phyloP scores from a whole-genome alignment of 2,113 vertebrate species.

The Fulica atra region DNA sequence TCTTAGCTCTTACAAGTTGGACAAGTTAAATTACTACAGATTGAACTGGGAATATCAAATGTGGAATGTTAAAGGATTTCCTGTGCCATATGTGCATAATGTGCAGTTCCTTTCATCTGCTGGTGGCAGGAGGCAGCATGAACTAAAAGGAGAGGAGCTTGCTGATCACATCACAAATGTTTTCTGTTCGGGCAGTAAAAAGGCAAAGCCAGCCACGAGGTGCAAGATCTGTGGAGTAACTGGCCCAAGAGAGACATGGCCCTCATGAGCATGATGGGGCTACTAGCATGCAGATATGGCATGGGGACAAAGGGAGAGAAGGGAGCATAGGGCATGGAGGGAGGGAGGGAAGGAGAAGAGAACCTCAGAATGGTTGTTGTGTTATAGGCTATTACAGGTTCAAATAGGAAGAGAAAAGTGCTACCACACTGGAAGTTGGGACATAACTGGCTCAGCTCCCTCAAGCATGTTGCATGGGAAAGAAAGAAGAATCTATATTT shows the following conservation, averaged over 20 bases:
- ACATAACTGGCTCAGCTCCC: fast-evolving
- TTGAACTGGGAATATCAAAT: neutral
- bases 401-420: neutral
- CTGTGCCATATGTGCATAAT: neutral
- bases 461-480: neutral
- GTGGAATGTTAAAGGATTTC: neutral
- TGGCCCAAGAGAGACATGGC: neutral
- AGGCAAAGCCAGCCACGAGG: neutral
- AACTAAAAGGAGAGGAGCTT: neutral
- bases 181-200: neutral
- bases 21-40: neutral
- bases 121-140: neutral
- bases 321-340: neutral
- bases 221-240: neutral
- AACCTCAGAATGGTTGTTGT: neutral
- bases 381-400: neutral
- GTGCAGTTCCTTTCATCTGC: neutral
- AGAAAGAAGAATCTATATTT: neutral
- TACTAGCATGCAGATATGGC: neutral
- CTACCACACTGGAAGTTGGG: neutral
- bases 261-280: neutral
- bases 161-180: neutral
- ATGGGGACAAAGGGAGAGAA: neutral
- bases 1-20: neutral
- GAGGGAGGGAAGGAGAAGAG: neutral